Base-by-base conservation (phyloP, 2,797 vertebrate genomes). In the Cyclura pinguis region DNA sequence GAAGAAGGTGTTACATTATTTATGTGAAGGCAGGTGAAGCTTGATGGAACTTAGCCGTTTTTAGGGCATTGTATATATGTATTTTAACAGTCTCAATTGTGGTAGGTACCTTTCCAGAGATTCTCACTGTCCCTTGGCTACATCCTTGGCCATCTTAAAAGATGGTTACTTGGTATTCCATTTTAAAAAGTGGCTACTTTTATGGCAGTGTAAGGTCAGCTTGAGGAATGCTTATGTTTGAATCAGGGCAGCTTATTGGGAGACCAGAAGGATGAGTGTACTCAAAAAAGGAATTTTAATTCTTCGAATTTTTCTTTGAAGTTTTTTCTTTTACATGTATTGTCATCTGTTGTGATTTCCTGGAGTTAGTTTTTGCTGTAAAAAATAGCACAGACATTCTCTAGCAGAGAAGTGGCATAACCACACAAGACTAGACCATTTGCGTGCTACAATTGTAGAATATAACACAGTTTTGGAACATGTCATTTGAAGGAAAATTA, bases 371-470 rank as follows among this genome's bases (percentile, higher is more conserved):
- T 62, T 42, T 69, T 84, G 32, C 6, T 74, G 62, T 85, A 50
- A 84, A 32, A 85, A 80, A 55, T 76, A 85, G 50, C 84, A 80
- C 50, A 84, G 57, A 18, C 73, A 88, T 73, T 92, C 83, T 87
- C 72, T 8, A 24, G 83, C 0, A 5, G 47, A 77, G 22, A 42
- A 92, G 32, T 91, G 32, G 59, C 64, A 12, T 0, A 0, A 88
- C 86, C 72, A 52, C 74, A n/a, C 80, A 81, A 90, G 86, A 86
- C 59, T 81, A 6, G 1, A 50, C 20, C 35, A 59, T 47, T 69
- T 72, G 32, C 10, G 47, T 50, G 35, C 14, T 4, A 6, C 1
- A 38, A 27, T n/a, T 64, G 7, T 73, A 62, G 6, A 38, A 14
- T 2, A 62, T 35, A 35, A 77, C 4, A 18, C 2, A 72, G 18